These are phyloP conservation scores for Bicyclus anynana DNA, from an alignment of 1,140 invertebrate genomes.

Conservation along the genomic window DNA sequence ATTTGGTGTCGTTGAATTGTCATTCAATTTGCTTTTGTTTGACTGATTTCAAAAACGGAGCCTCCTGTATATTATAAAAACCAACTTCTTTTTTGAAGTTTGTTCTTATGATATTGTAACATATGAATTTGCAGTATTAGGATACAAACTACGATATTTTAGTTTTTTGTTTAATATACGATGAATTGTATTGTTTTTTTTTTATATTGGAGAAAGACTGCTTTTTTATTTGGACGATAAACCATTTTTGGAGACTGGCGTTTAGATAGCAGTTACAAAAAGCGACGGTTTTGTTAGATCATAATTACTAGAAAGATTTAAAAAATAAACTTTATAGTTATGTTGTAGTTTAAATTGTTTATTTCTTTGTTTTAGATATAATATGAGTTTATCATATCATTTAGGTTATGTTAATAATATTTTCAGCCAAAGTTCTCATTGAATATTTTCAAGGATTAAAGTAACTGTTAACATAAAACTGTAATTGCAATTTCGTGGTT, in stretches of 20 bases:
- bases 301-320: no score
- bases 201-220: neutral
- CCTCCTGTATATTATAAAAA: no score
- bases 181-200: neutral
- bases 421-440: conserved; percentile 55
- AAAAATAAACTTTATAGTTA: neutral
- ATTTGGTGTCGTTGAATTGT: no score
- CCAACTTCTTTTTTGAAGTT: no score
- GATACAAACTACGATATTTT: conserved; percentile 1
- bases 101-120: neutral
- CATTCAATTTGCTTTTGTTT: no score
- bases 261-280: neutral
- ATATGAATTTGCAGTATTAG: neutral
- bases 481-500: conserved; percentile 3
- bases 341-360: conserved; percentile 47
- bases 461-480: neutral
- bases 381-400: conserved; percentile 60
- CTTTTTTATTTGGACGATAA: neutral
- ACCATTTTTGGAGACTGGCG: neutral
- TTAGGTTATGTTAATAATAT: conserved; percentile 41
- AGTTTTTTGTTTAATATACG: neutral
- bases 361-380: conserved; percentile 62
- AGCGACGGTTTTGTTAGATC: neutral
- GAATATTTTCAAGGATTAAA: conserved; percentile 15
- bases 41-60: no score